Percentiles rank a stretch among this genome's conserved stretches.
Conservation (phyloP, 2,888 invertebrate species). For the Drosophila emarginata region DNA sequence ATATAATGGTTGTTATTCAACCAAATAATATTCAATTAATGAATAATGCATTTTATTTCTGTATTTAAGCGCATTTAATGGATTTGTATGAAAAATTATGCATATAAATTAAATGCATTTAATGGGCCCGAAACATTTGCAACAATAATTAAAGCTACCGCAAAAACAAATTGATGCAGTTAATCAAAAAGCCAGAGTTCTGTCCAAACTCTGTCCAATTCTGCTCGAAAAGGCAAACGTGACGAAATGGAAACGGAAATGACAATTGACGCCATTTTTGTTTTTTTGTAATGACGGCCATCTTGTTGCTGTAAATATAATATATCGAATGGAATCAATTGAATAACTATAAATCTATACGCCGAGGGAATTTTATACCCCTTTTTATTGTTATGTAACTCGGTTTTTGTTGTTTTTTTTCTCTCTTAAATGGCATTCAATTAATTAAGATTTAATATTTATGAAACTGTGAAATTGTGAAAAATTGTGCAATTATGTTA, state of each 20-base stretch:
- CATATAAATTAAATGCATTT: constrained; percentile 61
- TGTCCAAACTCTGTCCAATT: constrained; percentile 29
- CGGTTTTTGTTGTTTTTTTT: background rate
- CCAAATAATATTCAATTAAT: constrained; percentile 45
- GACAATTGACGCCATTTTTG: constrained; percentile 54
- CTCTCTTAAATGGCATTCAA: constrained; percentile 45
- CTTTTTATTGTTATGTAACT: background rate
- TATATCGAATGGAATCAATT: background rate
- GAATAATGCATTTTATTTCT: constrained; percentile 49
- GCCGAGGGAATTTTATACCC: background rate
- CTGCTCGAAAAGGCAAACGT: constrained; percentile 12
- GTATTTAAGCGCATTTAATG: constrained; percentile 51
- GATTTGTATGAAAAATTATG: constrained; percentile 47
- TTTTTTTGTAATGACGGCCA: constrained; percentile 25
- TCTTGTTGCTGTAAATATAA: constrained; percentile 1
- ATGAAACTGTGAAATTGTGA: constrained; percentile 62
- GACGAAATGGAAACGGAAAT: constrained; percentile 50
- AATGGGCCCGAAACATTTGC: constrained; percentile 48
- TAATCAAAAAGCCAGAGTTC: constrained; percentile 34
- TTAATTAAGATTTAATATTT: constrained; percentile 73
- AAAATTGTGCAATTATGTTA: constrained; percentile 63
- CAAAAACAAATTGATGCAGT: constrained; percentile 35
- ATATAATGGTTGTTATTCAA: background rate
- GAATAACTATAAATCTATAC: background rate
- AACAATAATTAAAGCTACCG: constrained; percentile 25